Conservation (phyloP, 2,888 invertebrate species). For the Mystacides longicornis region DNA sequence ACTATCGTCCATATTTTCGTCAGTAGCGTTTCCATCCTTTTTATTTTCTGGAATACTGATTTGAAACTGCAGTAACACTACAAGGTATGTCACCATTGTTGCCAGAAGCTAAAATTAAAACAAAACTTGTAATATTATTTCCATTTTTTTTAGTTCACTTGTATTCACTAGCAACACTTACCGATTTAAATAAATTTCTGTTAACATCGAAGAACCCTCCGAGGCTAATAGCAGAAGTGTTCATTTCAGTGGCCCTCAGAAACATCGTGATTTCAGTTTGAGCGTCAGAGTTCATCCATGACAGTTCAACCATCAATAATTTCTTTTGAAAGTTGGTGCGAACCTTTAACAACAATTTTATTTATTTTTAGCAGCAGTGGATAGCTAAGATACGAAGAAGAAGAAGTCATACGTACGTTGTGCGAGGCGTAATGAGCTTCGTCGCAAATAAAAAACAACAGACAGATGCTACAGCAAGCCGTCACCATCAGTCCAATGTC, state of each 20-base stretch:
- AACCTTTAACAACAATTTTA: conserved; percentile 44
- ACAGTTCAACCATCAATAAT: conserved; percentile 61
- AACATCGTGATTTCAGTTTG: conserved; percentile 74
- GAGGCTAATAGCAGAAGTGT: conserved; percentile 64
- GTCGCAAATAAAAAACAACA: conserved; percentile 67
- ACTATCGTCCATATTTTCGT: conserved; percentile 4
- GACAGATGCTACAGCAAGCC: conserved; percentile 55
- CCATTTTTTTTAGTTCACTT: background rate
- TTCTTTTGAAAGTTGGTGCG: conserved; percentile 68
- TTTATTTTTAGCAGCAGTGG: too few relatives aligned
- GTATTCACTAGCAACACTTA: conserved; percentile 29
- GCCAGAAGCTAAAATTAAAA: conserved; percentile 52
- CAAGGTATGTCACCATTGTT: conserved; percentile 70
- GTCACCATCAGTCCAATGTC: conserved; percentile 64
- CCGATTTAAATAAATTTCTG: conserved; percentile 65
- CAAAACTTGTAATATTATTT: background rate
- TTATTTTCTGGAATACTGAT: conserved; percentile 62
- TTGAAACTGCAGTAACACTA: conserved; percentile 67
- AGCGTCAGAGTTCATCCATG: conserved; percentile 70
- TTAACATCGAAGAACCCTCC: conserved; percentile 69
- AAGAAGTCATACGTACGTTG: conserved; percentile 46
- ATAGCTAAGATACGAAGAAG: too few relatives aligned
- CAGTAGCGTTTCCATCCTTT: background rate
- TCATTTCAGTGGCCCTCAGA: conserved; percentile 67
- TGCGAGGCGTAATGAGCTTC: conserved; percentile 68